Base-by-base conservation (phyloP, 2,113 vertebrate species). In the Calonectris borealis region DNA sequence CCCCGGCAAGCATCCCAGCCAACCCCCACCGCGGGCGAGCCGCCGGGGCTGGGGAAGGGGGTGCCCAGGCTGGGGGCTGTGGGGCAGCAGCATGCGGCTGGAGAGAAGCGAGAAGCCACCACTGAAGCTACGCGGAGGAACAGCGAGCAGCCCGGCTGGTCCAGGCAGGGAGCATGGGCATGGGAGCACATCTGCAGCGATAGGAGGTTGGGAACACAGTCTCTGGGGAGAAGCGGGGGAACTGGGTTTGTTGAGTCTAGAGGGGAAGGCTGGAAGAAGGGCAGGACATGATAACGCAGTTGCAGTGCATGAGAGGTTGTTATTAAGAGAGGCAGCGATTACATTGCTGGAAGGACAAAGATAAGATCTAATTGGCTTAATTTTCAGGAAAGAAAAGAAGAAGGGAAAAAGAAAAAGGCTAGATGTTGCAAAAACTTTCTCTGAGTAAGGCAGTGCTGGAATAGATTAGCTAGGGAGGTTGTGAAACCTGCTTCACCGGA, bases 81-180 rank as follows among this genome's bases (percentile, higher is more conserved):
- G 3, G 54, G 17, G 42, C 3, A 5, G 66, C 55, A 83, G 27
- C 8, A 8, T 2, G 2, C 0, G 0, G 40, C 25, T 0, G 0
- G 34, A 32, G 64, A 48, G 25, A 36, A 52, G 57, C 5, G 4
- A 75, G 65, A 52, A 94, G 18, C 61, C 78, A 46, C 58, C 17
- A 12, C 13, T 52, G 72, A 26, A 49, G 64, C 2, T 1, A 29
- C 1, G 1, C 36, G 44, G 44, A 38, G 51, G 25, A 60, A 60
- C 11, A 61, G 65, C 42, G 64, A 49, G 62, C 27, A 73, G 57
- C 52, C 48, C 1, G 2, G 38, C 58, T 57, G 54, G 14, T 14
- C 34, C 40, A 9, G 65, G 42, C 44, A 48, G 61, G 25, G 34
- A 81, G 20, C n/a, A 44, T 5, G 44, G 46, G 29, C 46, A 49